phyloP scores from a whole-genome alignment of 92 coral and sea anemone species.

The Isaurus tuberculatus region DNA sequence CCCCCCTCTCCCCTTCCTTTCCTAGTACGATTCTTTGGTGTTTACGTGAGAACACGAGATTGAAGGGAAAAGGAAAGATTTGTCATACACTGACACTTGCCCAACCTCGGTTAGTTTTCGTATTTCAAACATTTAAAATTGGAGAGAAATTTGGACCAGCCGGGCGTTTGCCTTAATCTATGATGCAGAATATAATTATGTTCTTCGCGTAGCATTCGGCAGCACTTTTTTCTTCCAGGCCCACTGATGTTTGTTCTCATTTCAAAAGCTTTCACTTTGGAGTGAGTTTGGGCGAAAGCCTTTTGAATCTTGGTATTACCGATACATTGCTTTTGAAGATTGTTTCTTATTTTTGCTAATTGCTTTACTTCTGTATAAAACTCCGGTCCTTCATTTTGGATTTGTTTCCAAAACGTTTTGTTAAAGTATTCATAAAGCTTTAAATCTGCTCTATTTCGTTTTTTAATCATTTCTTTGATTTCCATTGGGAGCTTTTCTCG shows the following conservation, averaged over 20 bases:
- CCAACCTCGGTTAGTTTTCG: background rate
- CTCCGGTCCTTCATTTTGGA: conserved; percentile 3
- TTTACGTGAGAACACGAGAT: no score
- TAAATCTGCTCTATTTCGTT: background rate
- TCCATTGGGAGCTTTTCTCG: conserved; percentile 6
- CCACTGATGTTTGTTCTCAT: conserved; percentile 19
- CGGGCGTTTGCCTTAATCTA: conserved; percentile 37
- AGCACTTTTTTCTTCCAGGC: background rate
- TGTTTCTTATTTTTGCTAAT: background rate
- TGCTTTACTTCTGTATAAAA: conserved; percentile 5
- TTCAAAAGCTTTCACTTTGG: conserved; percentile 16
- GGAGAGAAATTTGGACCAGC: conserved; percentile 1
- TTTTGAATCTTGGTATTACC: background rate
- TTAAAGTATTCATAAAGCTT: conserved; percentile 30
- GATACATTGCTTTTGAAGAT: background rate
- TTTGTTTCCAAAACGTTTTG: conserved; percentile 24
- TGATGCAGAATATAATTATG: conserved; percentile 14
- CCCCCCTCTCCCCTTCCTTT: no score
- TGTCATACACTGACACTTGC: no score
- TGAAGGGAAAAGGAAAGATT: no score
- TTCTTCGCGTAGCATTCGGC: conserved; percentile 35
- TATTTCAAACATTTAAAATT: background rate
- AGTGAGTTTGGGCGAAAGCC: background rate
- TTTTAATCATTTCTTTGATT: conserved; percentile 3
- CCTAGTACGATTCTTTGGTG: no score